A percentile compares a stretch with the other conserved stretches of the same genome.
Conservation (phyloP, 2,113 vertebrate species). For the Aepyceros melampus region DNA sequence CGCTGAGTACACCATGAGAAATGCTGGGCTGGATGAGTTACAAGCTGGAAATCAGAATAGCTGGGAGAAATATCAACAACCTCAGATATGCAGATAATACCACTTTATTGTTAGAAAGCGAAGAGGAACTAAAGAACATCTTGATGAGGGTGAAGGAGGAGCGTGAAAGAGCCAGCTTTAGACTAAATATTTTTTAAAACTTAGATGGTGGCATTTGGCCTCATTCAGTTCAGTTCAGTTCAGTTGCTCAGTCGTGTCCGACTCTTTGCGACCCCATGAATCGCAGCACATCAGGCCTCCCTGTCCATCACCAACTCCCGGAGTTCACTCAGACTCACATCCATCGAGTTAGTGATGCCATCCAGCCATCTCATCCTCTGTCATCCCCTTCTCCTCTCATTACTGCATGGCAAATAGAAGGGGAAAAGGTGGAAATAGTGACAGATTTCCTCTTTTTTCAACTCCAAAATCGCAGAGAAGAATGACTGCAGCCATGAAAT, state of each 20-base stretch:
- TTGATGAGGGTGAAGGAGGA: neutral
- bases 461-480: neutral
- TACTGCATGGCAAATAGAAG: neutral
- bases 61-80: neutral
- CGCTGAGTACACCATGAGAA: neutral
- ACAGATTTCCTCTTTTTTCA: neutral
- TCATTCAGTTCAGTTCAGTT: neutral
- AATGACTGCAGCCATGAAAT: neutral
- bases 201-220: neutral
- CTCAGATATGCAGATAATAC: neutral
- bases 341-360: too few relatives aligned
- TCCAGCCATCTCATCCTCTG: too few relatives aligned
- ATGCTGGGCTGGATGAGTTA: neutral
- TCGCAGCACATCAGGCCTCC: fast-evolving
- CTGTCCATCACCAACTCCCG: too few relatives aligned
- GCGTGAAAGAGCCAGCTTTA: neutral
- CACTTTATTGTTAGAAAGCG: neutral
- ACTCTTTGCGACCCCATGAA: too few relatives aligned
- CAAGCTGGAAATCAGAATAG: neutral
- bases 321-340: too few relatives aligned
- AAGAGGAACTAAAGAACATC: neutral
- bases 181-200: neutral
- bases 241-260: too few relatives aligned
- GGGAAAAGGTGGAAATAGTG: neutral
- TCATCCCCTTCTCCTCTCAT: neutral